Conservation (phyloP, 1,140 invertebrate species). For the Sycophaga agraensis region DNA sequence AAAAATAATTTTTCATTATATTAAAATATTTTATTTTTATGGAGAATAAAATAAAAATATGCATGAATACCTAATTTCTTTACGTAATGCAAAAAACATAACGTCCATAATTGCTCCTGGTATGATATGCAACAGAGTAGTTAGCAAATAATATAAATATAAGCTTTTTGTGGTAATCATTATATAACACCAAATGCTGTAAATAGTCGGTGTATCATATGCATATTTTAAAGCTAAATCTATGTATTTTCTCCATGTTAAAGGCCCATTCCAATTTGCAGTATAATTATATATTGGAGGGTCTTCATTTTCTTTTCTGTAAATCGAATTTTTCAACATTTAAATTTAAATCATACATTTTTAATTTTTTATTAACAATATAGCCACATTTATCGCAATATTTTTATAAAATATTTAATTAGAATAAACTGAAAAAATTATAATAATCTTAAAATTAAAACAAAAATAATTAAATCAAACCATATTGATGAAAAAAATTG, state of each 20-base stretch:
- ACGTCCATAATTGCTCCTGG: too few relatives aligned
- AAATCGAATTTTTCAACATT: too few relatives aligned
- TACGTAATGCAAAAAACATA: conserved; percentile 57
- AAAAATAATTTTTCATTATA: conserved; percentile 5
- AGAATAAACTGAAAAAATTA: too few relatives aligned
- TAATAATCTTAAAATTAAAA: too few relatives aligned
- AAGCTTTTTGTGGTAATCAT: conserved; percentile 50
- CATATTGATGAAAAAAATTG: too few relatives aligned
- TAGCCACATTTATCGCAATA: too few relatives aligned
- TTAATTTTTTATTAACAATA: too few relatives aligned
- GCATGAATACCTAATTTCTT: conserved; percentile 61
- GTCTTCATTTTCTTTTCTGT: conserved; percentile 44
- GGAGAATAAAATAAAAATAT: conserved; percentile 1
- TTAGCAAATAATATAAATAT: conserved; percentile 54
- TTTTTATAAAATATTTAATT: too few relatives aligned
- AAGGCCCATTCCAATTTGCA: conserved; percentile 46
- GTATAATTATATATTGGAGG: conserved; percentile 59
- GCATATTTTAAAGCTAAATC: conserved; percentile 52
- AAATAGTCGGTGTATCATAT: conserved; percentile 47
- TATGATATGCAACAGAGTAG: conserved; percentile 61
- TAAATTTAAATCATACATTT: too few relatives aligned
- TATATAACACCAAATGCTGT: conserved; percentile 60
- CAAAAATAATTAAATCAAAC: too few relatives aligned
- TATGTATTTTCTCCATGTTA: conserved; percentile 58
- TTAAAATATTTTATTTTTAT: neutral